These are phyloP conservation scores for Crotalus adamanteus DNA, from an alignment of 2,797 vertebrate species.

Conservation along the genomic window DNA sequence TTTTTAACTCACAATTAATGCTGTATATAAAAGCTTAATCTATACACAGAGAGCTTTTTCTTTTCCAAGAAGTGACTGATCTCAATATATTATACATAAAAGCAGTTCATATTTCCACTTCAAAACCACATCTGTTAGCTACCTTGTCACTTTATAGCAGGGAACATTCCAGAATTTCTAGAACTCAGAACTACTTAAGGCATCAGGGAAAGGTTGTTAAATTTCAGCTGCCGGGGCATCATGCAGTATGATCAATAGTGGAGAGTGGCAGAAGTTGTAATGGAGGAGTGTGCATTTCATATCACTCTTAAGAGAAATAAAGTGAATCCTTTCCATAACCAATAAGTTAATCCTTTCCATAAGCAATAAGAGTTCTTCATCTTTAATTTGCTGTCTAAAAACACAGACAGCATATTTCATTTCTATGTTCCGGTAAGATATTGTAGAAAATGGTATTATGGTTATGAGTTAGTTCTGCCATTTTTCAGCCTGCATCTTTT, in stretches of 20 bases:
- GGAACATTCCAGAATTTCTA: constrained; percentile 1
- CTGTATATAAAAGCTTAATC: not conserved
- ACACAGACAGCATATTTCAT: not conserved
- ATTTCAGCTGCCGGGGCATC: not conserved
- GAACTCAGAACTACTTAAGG: not conserved
- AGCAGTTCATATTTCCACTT: constrained; percentile 22
- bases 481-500: not conserved
- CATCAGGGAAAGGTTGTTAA: not conserved
- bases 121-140: constrained; percentile 25
- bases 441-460: not conserved
- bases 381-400: not conserved
- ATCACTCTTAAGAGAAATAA: not conserved
- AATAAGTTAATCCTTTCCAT: not conserved
- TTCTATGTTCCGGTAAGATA: not conserved
- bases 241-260: not conserved
- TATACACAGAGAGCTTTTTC: not conserved
- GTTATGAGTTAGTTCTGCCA: not conserved
- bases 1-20: not conserved
- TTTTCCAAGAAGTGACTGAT: not conserved
- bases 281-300: not conserved
- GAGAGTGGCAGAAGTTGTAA: not conserved
- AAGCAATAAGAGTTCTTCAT: not conserved
- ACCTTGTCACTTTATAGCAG: constrained; percentile 3
- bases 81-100: not conserved
- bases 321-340: not conserved